Evolutionary conservation across 2,797 vertebrate species (phyloP), one percentile per base, ranked within the genome.

Genomic region (Myotis findleyi): DNA sequence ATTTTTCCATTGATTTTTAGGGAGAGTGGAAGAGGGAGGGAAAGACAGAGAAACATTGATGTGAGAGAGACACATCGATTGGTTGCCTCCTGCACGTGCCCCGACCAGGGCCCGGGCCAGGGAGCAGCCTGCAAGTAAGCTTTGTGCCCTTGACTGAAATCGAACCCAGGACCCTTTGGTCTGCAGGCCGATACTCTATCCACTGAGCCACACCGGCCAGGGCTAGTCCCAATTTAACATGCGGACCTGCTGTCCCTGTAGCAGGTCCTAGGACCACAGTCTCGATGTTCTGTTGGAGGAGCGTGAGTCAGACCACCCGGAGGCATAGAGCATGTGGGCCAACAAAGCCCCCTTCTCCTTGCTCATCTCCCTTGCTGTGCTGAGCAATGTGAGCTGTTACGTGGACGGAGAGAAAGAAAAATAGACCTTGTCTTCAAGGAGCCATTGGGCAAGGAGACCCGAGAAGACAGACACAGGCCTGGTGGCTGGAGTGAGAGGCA

Each of bases 331-430:
- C 3, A 0, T 1, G 6, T 2, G 64, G 21, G 3, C 1, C 18
- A 27, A 36, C 38, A n/a, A 88, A 33, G 23, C 20, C 18, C 21
- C 66, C n/a, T 9, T 23, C 53, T 66, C 13, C 27, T 14, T 3
- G 1, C 14, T 30, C 3, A 4, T 14, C 17, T 5, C 27, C 27
- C 16, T 41, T 0, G 1, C 38, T 8, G 5, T 41, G 30, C 9
- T 0, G 2, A 53, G 75, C 62, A 4, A 3, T 18, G 36, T 25
- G 75, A 71, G 17, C 59, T 53, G 25, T 25, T n/a, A 30, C 1
- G 5, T 1, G 17, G 17, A 13, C 5, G 49, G 96, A 98, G 98
- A 98, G 98, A 98, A 47, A 18, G 17, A 51, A 47, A 86, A 73
- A 36, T 10, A 21, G 53, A 30, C 12, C n/a, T 17, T 75, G 30